phyloP scores from a whole-genome alignment of 2,888 invertebrate species.

The Thyatira batis region DNA sequence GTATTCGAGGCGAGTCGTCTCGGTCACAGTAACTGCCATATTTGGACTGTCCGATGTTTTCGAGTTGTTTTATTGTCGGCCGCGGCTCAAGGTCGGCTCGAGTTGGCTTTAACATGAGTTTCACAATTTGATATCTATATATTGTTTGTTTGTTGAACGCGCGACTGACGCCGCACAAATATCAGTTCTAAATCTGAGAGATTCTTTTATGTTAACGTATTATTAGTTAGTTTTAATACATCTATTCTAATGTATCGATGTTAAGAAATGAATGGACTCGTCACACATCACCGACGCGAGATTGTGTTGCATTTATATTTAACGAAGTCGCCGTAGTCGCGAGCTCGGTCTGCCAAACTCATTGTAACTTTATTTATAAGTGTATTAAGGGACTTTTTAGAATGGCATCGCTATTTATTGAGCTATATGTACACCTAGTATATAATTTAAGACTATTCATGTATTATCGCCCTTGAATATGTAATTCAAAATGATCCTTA shows the following conservation, averaged over 20 bases:
- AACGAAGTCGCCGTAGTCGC: conserved; percentile 17
- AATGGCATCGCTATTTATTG: neutral
- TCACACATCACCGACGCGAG: conserved; percentile 52
- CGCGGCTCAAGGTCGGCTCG: conserved; percentile 42
- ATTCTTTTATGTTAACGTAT: conserved; percentile 32
- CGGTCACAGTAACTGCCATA: conserved; percentile 56
- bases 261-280: conserved; percentile 1
- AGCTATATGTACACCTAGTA: neutral
- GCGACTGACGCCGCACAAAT: conserved; percentile 56
- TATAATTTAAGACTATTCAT: neutral
- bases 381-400: conserved; percentile 2
- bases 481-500: neutral
- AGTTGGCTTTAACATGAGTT: conserved; percentile 50
- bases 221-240: neutral
- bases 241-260: neutral
- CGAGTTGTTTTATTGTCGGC: conserved; percentile 9
- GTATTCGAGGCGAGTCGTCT: conserved; percentile 9
- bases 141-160: conserved; percentile 34
- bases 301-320: conserved; percentile 71
- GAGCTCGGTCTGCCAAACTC: conserved; percentile 27
- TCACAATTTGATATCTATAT: conserved; percentile 20
- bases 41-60: conserved; percentile 46
- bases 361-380: conserved; percentile 12
- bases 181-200: conserved; percentile 52
- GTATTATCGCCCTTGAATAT: neutral